Conservation (phyloP, 2,113 vertebrate genomes). For the Antennarius striatus region DNA sequence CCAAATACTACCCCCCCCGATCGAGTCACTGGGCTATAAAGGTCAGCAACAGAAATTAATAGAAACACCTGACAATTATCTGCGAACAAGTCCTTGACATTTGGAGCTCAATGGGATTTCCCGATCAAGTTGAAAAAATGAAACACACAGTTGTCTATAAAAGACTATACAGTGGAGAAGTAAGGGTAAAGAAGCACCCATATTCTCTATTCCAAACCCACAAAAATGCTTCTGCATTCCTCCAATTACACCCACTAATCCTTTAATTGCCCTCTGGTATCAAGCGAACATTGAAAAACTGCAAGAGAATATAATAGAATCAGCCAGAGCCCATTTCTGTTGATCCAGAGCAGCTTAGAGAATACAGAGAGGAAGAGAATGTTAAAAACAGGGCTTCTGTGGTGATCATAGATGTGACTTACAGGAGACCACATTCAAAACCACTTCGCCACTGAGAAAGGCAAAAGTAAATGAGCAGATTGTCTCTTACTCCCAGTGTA, state of each 20-base stretch:
- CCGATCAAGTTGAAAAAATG: no score
- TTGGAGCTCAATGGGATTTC: no score
- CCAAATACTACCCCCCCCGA: no score
- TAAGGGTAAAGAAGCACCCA: background rate
- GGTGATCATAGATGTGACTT: background rate
- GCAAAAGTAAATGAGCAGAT: slow-evolving; percentile 33
- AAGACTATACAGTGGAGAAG: background rate
- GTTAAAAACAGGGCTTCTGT: background rate
- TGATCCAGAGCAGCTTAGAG: slow-evolving; percentile 5
- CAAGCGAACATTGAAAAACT: background rate
- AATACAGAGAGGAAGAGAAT: background rate
- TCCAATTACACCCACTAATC: slow-evolving; percentile 6
- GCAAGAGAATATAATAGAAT: background rate
- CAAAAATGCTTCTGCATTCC: slow-evolving; percentile 24
- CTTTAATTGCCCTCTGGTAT: background rate
- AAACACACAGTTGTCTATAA: background rate
- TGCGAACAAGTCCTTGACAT: no score
- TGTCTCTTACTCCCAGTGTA: slow-evolving; percentile 35
- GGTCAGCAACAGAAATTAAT: no score
- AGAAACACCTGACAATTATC: no score
- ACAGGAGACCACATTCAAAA: slow-evolving; percentile 23
- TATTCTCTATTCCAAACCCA: background rate
- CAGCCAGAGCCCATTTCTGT: background rate
- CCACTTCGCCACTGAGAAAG: slow-evolving; percentile 23
- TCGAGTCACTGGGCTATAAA: no score